Base-by-base conservation (phyloP, 2,113 vertebrate genomes). In the Mormyrus lacerda region DNA sequence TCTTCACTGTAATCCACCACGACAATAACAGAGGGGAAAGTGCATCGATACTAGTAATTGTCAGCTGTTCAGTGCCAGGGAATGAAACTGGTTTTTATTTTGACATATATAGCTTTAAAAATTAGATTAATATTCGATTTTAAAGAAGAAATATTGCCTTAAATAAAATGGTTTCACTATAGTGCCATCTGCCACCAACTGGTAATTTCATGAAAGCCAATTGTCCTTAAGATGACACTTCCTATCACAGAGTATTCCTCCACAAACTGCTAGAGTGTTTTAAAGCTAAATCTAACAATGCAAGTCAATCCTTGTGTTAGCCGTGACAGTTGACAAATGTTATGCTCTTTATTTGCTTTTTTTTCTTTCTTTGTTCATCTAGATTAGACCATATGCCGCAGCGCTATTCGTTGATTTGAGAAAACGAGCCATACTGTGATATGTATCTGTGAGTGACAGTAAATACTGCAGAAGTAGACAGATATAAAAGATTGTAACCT, bases 401-500 rank as follows among this genome's bases (percentile, higher is more conserved):
- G 48, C 13, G 27, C 27, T 11, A 53, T 87, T 55, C 55, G 48
- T 39, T 53, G 47, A 87, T 53, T 87, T 87, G 85, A 39, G 85
- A 39, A 53, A 55, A 87, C 11, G 50, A 53, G 50, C n/a, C 85
- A 35, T 19, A 7, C 50, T 53, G 50, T 27, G 47, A 53, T 53
- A 87, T 87, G 85, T 53, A 39, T 53, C 50, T 87, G 8, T 50
- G 85, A 87, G 50, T 55, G 85, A 87, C 85, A 39, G 50, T 48
- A 27, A 87, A 31, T 51, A 27, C 50, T 50, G 85, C 24, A 35
- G 48, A 35, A 35, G 85, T 6, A 53, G 91, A 92, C 90, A 92
- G 91, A 90, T 83, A 92, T 87, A 93, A 93, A 92, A 94, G 50
- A 93, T 93, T 90, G 24, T 27, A 96, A 93, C 94, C 93, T 94